Conservation (phyloP, 2,797 vertebrate species). For the Xiphophorus birchmanni region DNA sequence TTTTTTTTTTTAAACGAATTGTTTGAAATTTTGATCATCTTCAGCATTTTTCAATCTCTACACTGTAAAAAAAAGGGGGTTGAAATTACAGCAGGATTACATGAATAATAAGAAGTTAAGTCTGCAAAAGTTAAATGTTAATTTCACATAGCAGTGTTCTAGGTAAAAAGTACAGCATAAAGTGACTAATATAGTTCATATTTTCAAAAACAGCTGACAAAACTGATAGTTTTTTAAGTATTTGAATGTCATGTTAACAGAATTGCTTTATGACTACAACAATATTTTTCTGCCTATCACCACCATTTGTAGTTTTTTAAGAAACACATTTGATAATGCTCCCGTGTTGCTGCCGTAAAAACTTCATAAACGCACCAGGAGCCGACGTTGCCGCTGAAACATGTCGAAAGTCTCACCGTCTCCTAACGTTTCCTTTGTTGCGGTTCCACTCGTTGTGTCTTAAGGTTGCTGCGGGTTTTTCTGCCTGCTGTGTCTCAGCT, state of each 20-base stretch:
- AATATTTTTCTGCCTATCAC: neutral
- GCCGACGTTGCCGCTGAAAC: neutral
- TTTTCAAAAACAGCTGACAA: no score
- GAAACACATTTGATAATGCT: neutral
- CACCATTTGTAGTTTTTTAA: neutral
- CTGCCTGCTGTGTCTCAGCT: conserved; percentile 74
- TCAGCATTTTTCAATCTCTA: no score
- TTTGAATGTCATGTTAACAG: neutral
- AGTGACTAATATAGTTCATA: no score
- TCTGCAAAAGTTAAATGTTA: no score
- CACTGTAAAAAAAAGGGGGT: neutral
- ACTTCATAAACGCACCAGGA: neutral
- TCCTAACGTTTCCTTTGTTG: neutral
- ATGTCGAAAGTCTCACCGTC: neutral
- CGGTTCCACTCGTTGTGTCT: neutral
- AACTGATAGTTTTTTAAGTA: no score
- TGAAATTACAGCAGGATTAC: no score
- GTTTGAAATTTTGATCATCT: no score
- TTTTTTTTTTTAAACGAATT: neutral
- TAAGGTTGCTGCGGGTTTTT: conserved; percentile 77
- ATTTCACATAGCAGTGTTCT: no score
- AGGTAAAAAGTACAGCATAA: no score
- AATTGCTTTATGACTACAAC: neutral
- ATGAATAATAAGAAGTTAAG: no score
- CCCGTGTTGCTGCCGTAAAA: neutral